Conservation (phyloP, 2,113 vertebrate genomes). For the Zapus hudsonius region DNA sequence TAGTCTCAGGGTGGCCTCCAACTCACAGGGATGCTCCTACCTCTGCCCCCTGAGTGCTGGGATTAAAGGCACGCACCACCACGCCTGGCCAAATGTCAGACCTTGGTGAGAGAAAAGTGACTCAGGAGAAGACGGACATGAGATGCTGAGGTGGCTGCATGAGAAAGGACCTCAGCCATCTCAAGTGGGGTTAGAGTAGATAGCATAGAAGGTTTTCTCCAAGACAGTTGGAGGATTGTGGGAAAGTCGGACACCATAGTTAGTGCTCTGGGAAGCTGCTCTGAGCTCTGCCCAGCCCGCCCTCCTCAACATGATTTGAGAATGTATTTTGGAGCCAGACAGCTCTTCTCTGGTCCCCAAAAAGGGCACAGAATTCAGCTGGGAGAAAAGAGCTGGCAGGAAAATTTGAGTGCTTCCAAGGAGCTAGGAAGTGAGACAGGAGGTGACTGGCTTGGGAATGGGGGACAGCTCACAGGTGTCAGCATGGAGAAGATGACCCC, state of each 20-base stretch:
- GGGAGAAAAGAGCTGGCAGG: background rate
- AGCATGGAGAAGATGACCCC: accelerated
- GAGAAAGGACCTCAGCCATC: background rate
- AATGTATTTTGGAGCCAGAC: background rate
- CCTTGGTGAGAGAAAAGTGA: background rate
- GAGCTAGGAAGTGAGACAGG: background rate
- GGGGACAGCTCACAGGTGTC: too few species aligned
- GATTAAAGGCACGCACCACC: too few species aligned
- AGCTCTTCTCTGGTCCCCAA: background rate
- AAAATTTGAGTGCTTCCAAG: accelerated
- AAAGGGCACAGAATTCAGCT: background rate
- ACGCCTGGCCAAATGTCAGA: too few species aligned
- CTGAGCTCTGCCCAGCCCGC: accelerated
- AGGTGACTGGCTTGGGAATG: too few species aligned
- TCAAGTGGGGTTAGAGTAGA: background rate
- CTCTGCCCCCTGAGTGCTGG: too few species aligned
- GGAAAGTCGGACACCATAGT: accelerated
- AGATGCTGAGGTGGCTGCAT: background rate
- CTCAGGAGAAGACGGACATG: background rate
- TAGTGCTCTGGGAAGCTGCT: too few species aligned
- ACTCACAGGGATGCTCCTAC: too few species aligned
- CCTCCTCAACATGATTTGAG: background rate
- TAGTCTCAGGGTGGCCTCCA: too few species aligned
- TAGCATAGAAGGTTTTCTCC: background rate
- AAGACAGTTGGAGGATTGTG: background rate